Evolutionary conservation across 2,888 invertebrate species (phyloP).

Genomic region (Lysandra bellargus): DNA sequence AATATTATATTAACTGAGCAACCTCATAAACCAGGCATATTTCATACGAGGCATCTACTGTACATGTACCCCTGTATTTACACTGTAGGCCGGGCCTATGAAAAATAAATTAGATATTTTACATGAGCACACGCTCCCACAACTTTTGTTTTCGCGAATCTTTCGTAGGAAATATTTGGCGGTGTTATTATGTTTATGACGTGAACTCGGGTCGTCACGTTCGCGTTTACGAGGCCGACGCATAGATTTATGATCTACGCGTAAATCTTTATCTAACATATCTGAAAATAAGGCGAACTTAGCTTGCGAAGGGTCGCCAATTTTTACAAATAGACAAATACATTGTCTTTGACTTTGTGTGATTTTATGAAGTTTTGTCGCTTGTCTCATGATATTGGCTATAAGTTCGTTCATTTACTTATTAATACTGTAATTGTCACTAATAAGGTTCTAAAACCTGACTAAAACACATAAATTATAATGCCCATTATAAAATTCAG

Average conservation of each 20-base stretch:
- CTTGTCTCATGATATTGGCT: no score
- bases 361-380: no score
- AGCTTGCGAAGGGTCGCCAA: background rate
- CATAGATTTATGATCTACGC: slow-evolving; percentile 5
- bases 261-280: background rate
- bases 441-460: no score
- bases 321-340: background rate
- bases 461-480: background rate
- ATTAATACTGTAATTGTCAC: no score
- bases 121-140: background rate
- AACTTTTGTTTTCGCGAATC: slow-evolving; percentile 11
- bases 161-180: background rate
- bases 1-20: background rate
- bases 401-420: no score
- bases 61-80: background rate
- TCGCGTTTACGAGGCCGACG: background rate
- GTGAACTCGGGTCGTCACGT: background rate
- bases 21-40: background rate
- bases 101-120: slow-evolving; percentile 11
- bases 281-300: background rate
- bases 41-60: background rate
- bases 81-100: background rate
- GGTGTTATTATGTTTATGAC: slow-evolving; percentile 1
- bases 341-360: background rate
- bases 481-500: background rate